phyloP scores from a whole-genome alignment of 2,797 vertebrate genomes.

The Danio albolineatus region DNA sequence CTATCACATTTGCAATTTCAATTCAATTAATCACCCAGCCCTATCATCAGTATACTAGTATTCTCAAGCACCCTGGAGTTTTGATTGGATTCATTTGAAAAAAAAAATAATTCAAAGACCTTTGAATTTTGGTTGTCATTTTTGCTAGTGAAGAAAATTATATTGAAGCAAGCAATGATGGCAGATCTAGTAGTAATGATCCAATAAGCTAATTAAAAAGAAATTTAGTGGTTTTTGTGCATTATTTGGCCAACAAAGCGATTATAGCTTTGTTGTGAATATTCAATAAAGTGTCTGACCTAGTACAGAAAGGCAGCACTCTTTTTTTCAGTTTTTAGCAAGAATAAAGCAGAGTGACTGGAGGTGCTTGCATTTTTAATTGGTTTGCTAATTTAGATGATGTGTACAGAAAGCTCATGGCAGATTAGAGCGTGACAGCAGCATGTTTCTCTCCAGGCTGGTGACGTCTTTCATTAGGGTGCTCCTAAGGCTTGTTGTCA shows the following conservation, averaged over 20 bases:
- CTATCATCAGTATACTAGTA: too few relatives aligned
- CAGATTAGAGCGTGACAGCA: conserved; percentile 30
- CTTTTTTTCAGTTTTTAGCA: not conserved
- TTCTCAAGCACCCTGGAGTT: not conserved
- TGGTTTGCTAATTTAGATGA: conserved; percentile 45
- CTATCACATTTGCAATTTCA: too few relatives aligned
- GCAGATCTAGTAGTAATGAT: not conserved
- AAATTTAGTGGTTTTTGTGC: too few relatives aligned
- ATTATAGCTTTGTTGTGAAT: not conserved
- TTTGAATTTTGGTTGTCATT: not conserved
- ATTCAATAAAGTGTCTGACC: not conserved
- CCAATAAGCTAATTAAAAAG: not conserved
- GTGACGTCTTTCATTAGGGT: conserved; percentile 48
- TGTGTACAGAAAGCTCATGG: conserved; percentile 9
- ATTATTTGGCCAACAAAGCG: not conserved
- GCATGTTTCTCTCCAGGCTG: conserved; percentile 11
- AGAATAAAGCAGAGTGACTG: conserved; percentile 1
- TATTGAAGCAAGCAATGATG: not conserved
- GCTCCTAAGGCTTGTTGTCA: conserved; percentile 62
- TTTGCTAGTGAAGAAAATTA: not conserved
- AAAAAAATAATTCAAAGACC: not conserved
- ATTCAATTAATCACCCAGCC: too few relatives aligned
- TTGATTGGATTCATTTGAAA: not conserved
- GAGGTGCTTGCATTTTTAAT: conserved; percentile 31
- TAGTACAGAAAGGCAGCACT: not conserved